Evolutionary conservation across 2,113 vertebrate species (phyloP).

Genomic region (Gambusia affinis): DNA sequence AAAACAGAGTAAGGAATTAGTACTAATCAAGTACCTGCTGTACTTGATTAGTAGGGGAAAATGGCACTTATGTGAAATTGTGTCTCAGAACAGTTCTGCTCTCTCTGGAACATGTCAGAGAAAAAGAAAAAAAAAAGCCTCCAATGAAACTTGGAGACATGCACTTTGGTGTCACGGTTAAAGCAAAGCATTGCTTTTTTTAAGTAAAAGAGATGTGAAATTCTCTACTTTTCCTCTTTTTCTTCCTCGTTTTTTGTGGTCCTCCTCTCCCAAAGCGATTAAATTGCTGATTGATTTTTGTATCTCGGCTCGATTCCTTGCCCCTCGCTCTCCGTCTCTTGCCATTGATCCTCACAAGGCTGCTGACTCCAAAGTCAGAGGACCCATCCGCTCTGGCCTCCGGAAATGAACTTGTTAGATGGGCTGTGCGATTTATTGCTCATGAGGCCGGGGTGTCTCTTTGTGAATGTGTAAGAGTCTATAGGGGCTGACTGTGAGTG

Average conservation of each 20-base stretch:
- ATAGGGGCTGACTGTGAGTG: slow-evolving; percentile 44
- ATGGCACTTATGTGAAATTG: slow-evolving; percentile 50
- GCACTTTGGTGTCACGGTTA: slow-evolving; percentile 64
- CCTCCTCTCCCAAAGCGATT: slow-evolving; percentile 77
- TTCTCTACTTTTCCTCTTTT: slow-evolving; percentile 61
- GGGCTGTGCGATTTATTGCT: slow-evolving; percentile 81
- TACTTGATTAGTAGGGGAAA: not conserved
- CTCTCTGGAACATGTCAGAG: slow-evolving; percentile 54
- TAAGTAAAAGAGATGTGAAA: slow-evolving; percentile 68
- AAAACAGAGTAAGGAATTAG: too few species aligned
- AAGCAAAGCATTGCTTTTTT: slow-evolving; percentile 72
- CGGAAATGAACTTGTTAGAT: slow-evolving; percentile 85
- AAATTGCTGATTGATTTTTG: slow-evolving; percentile 86
- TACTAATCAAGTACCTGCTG: too few species aligned
- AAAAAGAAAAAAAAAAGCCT: slow-evolving; percentile 38
- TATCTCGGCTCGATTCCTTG: slow-evolving; percentile 79
- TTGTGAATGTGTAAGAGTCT: slow-evolving; percentile 66
- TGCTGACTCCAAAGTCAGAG: slow-evolving; percentile 82
- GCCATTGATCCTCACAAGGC: slow-evolving; percentile 82
- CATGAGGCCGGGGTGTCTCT: slow-evolving; percentile 74
- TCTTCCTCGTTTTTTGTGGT: slow-evolving; percentile 57
- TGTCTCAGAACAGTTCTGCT: slow-evolving; percentile 63
- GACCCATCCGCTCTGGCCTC: slow-evolving; percentile 78
- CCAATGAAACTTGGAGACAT: slow-evolving; percentile 61
- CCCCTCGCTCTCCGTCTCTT: slow-evolving; percentile 75